Base-by-base conservation (phyloP, 2,113 vertebrate genomes). In the Atlantisia rogersi region DNA sequence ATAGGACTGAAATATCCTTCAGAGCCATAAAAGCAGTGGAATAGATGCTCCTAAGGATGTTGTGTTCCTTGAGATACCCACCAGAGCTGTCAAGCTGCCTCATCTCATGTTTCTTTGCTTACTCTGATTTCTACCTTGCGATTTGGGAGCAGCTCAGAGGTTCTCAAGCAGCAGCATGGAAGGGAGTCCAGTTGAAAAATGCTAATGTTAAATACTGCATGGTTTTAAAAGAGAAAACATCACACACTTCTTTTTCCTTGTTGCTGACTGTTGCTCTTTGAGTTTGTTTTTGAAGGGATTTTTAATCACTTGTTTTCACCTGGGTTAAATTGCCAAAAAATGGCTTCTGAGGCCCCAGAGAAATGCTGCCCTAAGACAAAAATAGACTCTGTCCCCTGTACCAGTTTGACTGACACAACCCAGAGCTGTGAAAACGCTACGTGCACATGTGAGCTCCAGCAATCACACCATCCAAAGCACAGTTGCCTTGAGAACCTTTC, bases 31-130 rank as follows among this genome's bases (percentile, higher is more conserved):
- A 97, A 93, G 62, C 69, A 67, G 24, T n/a, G 31, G 15, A 55
- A 53, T 35, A 85, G 46, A 37, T 52, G 32, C 26, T 46, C 28
- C 29, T 76, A 88, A 96, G 65, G 42, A 75, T 44, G 15, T 31
- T 94, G 71, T 77, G 69, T 87, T 87, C 44, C 67, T 68, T 94
- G 83, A 95, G 81, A 96, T 90, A 96, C 42, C 86, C 74, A 86
- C 94, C 94, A 35, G 63, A 46, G 5, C n/a, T 44, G 12, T 83
- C 48, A n/a, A 13, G 32, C 73, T 52, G 5, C 7, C 56, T 94
- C 76, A 92, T 55, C 39, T 93, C n/a, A 8, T 63, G 62, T 86
- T 92, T 64, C 67, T 75, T 92, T 83, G 60, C 35, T 48, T 67
- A 92, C 90, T 71, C 89, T 86, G 17, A 82, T 59, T 67, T 13